Conservation (phyloP, 1,140 invertebrate species). For the Drosophila subpulchrella region DNA sequence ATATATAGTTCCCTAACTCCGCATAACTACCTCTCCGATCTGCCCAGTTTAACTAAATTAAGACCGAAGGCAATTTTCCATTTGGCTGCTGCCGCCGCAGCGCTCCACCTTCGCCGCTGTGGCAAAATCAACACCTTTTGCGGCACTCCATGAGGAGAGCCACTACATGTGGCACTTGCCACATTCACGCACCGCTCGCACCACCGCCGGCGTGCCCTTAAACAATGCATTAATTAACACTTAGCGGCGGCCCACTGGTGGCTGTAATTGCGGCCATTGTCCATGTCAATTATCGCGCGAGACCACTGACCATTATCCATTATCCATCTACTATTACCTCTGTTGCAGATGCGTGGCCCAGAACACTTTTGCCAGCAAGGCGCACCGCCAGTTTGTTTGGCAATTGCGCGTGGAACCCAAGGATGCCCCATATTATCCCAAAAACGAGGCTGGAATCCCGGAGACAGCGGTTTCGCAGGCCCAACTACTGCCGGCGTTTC, state of each 20-base stretch:
- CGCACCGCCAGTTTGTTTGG: conserved; percentile 73
- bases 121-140: conserved; percentile 70
- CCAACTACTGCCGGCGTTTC: conserved; percentile 69
- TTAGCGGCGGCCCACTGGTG: conserved; percentile 47
- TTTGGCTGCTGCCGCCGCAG: conserved; percentile 46
- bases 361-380: conserved; percentile 64
- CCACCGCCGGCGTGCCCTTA: conserved; percentile 21
- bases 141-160: conserved; percentile 28
- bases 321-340: conserved; percentile 22
- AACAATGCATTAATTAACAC: conserved; percentile 76
- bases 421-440: conserved; percentile 13
- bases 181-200: conserved; percentile 30
- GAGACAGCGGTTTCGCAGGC: conserved; percentile 25
- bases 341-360: conserved; percentile 77
- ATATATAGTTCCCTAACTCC: background rate
- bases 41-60: conserved; percentile 31
- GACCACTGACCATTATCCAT: conserved; percentile 44
- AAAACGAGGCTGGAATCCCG: conserved; percentile 22
- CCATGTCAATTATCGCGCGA: conserved; percentile 60
- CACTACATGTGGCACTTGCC: conserved; percentile 2
- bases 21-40: background rate
- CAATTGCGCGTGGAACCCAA: conserved; percentile 59
- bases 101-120: conserved; percentile 2
- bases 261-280: conserved; percentile 60
- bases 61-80: conserved; percentile 49